phyloP scores from a whole-genome alignment of 2,888 invertebrate genomes.

The Cephus sareptanus region DNA sequence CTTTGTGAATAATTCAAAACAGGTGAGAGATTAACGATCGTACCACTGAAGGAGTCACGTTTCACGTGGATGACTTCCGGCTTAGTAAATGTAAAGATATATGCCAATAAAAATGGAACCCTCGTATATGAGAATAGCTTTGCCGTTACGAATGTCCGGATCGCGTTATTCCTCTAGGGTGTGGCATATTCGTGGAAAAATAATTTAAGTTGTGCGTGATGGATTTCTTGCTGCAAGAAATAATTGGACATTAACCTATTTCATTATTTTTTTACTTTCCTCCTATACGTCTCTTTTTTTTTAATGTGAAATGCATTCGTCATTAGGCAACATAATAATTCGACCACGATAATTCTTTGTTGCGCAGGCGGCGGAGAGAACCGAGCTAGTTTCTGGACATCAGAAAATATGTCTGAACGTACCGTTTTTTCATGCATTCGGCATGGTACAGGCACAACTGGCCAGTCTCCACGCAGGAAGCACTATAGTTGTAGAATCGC shows the following conservation, averaged over 20 bases:
- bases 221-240: background rate
- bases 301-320: too few relatives aligned
- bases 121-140: background rate
- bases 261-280: background rate
- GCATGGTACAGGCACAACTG: slow-evolving; percentile 74
- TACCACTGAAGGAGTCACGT: background rate
- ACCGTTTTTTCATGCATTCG: slow-evolving; percentile 87
- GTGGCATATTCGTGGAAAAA: background rate
- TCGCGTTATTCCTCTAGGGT: background rate
- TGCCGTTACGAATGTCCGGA: background rate
- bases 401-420: slow-evolving; percentile 74
- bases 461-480: slow-evolving; percentile 72
- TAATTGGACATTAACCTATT: background rate
- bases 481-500: slow-evolving; percentile 73
- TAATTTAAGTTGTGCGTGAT: background rate
- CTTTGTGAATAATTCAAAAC: slow-evolving; percentile 80
- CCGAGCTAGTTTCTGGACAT: slow-evolving; percentile 65
- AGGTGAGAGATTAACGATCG: slow-evolving; percentile 67
- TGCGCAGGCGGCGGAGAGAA: slow-evolving; percentile 53
- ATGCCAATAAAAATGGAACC: background rate
- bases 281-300: too few relatives aligned
- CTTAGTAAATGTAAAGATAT: background rate
- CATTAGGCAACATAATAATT: background rate
- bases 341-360: background rate
- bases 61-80: background rate